These are phyloP conservation scores for Pemphredon lugubris DNA, from an alignment of 2,888 invertebrate genomes.

Conservation along the genomic window DNA sequence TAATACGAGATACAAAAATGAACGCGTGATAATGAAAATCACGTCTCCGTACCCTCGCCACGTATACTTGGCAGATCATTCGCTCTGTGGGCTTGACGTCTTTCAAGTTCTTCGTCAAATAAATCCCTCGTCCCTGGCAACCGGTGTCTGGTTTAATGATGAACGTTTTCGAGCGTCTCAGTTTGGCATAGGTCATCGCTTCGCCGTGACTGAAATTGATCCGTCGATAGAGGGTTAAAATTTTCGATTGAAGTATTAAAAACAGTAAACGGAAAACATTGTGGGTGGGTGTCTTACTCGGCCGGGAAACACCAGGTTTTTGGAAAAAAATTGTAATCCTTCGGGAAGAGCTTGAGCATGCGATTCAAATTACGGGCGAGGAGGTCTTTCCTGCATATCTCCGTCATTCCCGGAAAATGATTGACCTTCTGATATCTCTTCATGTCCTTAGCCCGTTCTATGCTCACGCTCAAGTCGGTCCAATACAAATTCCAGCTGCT, in stretches of 20 bases:
- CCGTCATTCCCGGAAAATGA: constrained; percentile 95
- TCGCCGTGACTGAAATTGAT: constrained; percentile 86
- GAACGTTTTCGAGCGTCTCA: constrained; percentile 88
- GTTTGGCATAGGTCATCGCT: constrained; percentile 87
- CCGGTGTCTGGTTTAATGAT: constrained; percentile 96
- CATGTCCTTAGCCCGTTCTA: constrained; percentile 95
- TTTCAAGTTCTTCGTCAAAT: constrained; percentile 90
- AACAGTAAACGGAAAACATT: background rate
- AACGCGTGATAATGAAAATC: constrained; percentile 5
- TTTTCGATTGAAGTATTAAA: background rate
- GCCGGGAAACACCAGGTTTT: constrained; percentile 97
- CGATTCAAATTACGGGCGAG: constrained; percentile 94
- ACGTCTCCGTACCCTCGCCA: constrained; percentile 83
- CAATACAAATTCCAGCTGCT: constrained; percentile 95
- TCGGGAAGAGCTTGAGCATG: constrained; percentile 93
- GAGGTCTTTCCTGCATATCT: constrained; percentile 94
- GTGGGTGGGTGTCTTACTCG: constrained; percentile 84
- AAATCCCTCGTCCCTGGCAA: constrained; percentile 95
- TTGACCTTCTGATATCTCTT: constrained; percentile 95
- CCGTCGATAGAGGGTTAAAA: background rate
- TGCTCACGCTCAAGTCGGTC: constrained; percentile 93
- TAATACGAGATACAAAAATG: constrained; percentile 8
- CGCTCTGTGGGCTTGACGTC: constrained; percentile 91
- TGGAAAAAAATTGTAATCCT: constrained; percentile 95
- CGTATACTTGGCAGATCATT: constrained; percentile 92